Evolutionary conservation across 2,888 invertebrate species (phyloP), one percentile per base, ranked within the genome.

Genomic region (Chloroclysta siterata): DNA sequence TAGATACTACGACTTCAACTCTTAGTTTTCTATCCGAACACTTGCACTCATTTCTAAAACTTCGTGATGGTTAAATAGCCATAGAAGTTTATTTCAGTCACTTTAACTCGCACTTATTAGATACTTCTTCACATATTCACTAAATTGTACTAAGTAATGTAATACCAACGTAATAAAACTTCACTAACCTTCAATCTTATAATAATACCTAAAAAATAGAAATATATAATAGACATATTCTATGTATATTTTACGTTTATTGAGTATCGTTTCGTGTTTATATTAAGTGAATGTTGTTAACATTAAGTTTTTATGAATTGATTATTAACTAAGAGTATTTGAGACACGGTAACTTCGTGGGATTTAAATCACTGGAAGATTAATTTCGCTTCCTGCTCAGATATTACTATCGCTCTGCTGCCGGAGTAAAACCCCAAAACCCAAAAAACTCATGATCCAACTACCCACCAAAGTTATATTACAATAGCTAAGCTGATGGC

Each of bases 121-220:
- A 51, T 44, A 48, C 60, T 50, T 51, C 53, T 59, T 52, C 36
- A 60, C 53, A 60, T 48, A 7, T 50, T 60, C 41, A 46, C 53
- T 60, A 36, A 44, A 39, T 36, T 28, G 15, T 57, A 22, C 17
- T 46, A 13, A 52, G 11, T 53, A 28, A 36, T 33, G 17, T 42
- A 57, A 22, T 13, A n/a, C 22, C 22, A 22, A 22, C 15, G 8
- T 46, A 14, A 7, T 17, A 22, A 47, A 42, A 60, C 46, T 53
- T 60, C 15, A 60, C 29, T 48, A 50, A 22, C 33, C 33, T 44
- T 53, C 8, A 41, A 4, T 46, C 6, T 17, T 46, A 17, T 46
- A 46, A 8, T 44, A 46, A 17, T 46, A 46, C 11, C 10, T 29
- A 17, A 15, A 39, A 39, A 11, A 41, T 39, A 59, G 36, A 50